Evolutionary conservation across 2,797 vertebrate genomes (phyloP).

Genomic region (Anisognathus igniventris): DNA sequence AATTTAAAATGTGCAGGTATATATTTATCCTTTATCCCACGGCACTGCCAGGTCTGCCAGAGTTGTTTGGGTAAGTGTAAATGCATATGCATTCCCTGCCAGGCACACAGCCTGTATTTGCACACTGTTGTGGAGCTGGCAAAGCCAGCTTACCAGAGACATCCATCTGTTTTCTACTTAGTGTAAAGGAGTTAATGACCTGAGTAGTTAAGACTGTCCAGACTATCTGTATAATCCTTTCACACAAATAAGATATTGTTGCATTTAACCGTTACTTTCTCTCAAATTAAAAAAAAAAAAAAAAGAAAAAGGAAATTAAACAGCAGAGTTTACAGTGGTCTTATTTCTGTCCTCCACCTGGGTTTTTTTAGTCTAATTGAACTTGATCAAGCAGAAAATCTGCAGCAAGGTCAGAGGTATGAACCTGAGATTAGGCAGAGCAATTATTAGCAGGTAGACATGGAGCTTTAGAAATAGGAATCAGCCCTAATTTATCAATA

Average conservation of each 20-base stretch:
- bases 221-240: constrained; percentile 34
- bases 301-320: neutral
- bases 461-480: neutral
- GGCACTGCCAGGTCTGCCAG: neutral
- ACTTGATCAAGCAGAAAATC: neutral
- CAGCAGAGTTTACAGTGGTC: neutral
- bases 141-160: neutral
- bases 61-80: neutral
- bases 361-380: neutral
- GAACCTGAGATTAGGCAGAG: neutral
- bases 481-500: neutral
- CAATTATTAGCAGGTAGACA: neutral
- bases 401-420: neutral
- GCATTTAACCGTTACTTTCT: neutral
- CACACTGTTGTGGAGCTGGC: neutral
- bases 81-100: neutral
- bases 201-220: constrained; percentile 16
- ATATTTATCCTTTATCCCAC: neutral
- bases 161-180: neutral
- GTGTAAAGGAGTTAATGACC: constrained; percentile 51
- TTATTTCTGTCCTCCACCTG: neutral
- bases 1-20: neutral
- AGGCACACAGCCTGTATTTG: neutral
- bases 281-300: neutral
- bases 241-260: neutral